Percentiles rank a stretch among this genome's conserved stretches.
Conservation (phyloP, 2,797 vertebrate species). For the Buceros bicornis region DNA sequence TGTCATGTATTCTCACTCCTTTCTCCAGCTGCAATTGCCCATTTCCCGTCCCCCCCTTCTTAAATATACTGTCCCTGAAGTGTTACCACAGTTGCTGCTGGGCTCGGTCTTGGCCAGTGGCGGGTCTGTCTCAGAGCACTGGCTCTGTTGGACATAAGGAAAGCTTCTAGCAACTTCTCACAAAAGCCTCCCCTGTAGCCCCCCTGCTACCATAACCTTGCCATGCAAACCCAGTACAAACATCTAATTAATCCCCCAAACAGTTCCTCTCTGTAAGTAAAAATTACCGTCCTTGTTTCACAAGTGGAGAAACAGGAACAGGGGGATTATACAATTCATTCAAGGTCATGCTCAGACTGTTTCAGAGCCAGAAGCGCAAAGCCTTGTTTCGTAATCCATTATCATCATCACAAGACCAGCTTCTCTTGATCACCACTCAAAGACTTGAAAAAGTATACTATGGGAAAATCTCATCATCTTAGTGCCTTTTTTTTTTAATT, state of each 20-base stretch:
- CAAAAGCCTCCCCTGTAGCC: not conserved
- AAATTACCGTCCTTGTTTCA: not conserved
- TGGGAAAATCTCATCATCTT: conserved; percentile 16
- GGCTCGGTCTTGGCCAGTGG: not conserved
- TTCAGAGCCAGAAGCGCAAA: not conserved
- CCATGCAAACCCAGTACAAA: not conserved
- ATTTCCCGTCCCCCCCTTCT: too few relatives aligned
- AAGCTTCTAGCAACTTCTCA: not conserved
- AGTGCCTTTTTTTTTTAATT: not conserved
- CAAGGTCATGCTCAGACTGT: not conserved
- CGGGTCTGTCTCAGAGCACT: not conserved
- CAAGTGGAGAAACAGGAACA: not conserved
- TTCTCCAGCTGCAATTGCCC: not conserved
- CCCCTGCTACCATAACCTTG: not conserved
- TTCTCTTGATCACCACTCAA: conserved; percentile 20
- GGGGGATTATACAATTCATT: not conserved
- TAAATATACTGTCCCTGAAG: not conserved
- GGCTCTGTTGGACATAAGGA: not conserved
- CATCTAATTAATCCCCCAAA: not conserved
- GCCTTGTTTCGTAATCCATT: not conserved
- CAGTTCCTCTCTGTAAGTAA: not conserved
- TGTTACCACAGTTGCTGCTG: not conserved
- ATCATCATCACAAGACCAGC: not conserved
- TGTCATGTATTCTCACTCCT: not conserved
- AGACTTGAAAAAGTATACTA: not conserved